Conservation (phyloP, 2,797 vertebrate species). For the Enteromius viviparus region DNA sequence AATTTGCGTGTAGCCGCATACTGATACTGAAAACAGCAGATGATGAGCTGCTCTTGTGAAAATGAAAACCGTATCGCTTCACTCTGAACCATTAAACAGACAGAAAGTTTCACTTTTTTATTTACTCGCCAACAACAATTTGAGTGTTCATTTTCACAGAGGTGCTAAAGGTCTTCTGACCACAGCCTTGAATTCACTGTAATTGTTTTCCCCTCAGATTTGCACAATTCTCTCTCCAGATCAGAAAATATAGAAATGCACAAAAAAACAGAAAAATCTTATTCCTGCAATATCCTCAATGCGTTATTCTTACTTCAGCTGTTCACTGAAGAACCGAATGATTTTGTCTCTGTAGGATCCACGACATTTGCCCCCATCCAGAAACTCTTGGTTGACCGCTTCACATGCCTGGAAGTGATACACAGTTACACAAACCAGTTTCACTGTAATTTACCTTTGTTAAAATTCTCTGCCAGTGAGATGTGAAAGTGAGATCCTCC, state of each 20-base stretch:
- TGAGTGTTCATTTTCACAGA: background rate
- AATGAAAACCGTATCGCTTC: background rate
- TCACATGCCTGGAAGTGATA: conserved; percentile 85
- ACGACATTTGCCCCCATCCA: conserved; percentile 75
- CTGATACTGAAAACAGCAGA: background rate
- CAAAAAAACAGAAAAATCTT: background rate
- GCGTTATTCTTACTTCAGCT: conserved; percentile 82
- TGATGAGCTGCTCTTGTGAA: background rate
- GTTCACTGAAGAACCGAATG: conserved; percentile 86
- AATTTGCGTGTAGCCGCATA: background rate
- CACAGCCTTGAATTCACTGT: background rate
- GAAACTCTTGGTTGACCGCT: conserved; percentile 87
- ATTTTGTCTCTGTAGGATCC: conserved; percentile 86
- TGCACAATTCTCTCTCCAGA: background rate
- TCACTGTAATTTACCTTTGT: background rate
- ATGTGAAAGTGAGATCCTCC: conserved; percentile 13
- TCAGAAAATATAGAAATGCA: background rate
- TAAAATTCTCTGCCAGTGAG: background rate
- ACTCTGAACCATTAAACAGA: background rate
- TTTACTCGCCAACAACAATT: background rate
- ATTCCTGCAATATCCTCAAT: background rate
- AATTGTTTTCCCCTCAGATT: background rate
- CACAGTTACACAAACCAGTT: background rate
- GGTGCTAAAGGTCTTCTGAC: background rate
- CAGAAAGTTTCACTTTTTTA: background rate